Evolutionary conservation across 1,140 invertebrate genomes (phyloP).

Genomic region (Centruroides sculpturatus): DNA sequence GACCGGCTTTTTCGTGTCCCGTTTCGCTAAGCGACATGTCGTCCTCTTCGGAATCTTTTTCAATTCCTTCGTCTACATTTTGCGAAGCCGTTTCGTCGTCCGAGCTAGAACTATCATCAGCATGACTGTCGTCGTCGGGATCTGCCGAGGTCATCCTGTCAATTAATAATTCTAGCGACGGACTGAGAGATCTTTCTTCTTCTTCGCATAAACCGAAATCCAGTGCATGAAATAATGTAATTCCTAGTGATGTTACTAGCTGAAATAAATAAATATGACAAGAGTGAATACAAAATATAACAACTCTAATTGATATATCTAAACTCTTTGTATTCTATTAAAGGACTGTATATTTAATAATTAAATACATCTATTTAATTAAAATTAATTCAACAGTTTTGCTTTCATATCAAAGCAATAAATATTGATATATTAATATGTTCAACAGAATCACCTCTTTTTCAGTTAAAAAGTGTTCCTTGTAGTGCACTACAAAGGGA

Average conservation of each 20-base stretch:
- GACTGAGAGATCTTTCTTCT: constrained; percentile 68
- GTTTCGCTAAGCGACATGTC: constrained; percentile 25
- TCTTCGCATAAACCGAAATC: constrained; percentile 67
- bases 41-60: constrained; percentile 64
- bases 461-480: too few relatives aligned
- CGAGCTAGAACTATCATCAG: neutral
- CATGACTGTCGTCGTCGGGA: constrained; percentile 20
- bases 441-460: too few relatives aligned
- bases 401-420: too few relatives aligned
- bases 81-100: constrained; percentile 6
- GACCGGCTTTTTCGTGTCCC: too few relatives aligned
- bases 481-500: too few relatives aligned
- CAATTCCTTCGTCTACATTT: constrained; percentile 62
- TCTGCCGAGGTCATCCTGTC: constrained; percentile 54
- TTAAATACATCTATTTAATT: too few relatives aligned
- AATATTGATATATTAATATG: too few relatives aligned
- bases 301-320: too few relatives aligned
- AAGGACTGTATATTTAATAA: too few relatives aligned
- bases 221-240: constrained; percentile 70
- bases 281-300: too few relatives aligned
- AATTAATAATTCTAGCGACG: constrained; percentile 69
- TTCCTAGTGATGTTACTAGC: constrained; percentile 62
- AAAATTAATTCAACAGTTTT: too few relatives aligned
- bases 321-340: too few relatives aligned
- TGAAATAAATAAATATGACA: constrained; percentile 31